Percentiles rank a stretch among this genome's conserved stretches.
phyloP scores from a whole-genome alignment of 2,113 vertebrate genomes.

The Chaenocephalus aceratus region DNA sequence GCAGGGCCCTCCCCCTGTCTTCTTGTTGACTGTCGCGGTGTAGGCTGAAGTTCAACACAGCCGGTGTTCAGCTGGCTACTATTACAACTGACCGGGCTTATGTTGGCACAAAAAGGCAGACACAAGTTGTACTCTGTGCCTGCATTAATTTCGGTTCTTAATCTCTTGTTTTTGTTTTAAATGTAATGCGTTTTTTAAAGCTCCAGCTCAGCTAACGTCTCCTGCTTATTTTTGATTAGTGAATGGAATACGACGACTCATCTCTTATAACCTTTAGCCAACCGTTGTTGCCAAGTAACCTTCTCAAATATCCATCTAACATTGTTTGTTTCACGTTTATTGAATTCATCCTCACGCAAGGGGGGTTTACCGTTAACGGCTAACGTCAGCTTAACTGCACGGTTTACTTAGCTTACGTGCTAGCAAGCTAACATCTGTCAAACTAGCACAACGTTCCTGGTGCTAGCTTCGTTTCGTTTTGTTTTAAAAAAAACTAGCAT shows the following conservation, averaged over 20 bases:
- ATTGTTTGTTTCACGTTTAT: not conserved
- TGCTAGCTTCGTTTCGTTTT: constrained; percentile 29
- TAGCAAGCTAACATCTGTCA: constrained; percentile 61
- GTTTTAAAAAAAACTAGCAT: constrained; percentile 37
- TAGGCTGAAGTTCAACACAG: constrained; percentile 77
- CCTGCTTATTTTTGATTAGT: not conserved
- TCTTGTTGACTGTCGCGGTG: constrained; percentile 66
- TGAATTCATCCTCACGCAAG: not conserved
- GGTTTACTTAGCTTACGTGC: constrained; percentile 23
- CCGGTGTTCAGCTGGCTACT: constrained; percentile 59
- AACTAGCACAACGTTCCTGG: constrained; percentile 28
- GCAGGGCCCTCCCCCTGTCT: constrained; percentile 32
- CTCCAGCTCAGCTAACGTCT: constrained; percentile 8
- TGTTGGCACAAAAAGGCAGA: not conserved
- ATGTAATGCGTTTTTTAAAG: not conserved
- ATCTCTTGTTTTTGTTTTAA: not conserved
- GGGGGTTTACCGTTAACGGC: not conserved
- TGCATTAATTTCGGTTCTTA: not conserved
- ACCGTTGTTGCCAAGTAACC: not conserved
- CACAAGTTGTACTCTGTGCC: not conserved
- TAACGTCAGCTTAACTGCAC: not conserved
- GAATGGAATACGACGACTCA: constrained; percentile 23
- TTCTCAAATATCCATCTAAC: not conserved
- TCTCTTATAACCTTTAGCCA: not conserved
- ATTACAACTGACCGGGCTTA: constrained; percentile 10